Evolutionary conservation across 2,888 invertebrate species (phyloP).

Genomic region (Ditylenchus weischeri): DNA sequence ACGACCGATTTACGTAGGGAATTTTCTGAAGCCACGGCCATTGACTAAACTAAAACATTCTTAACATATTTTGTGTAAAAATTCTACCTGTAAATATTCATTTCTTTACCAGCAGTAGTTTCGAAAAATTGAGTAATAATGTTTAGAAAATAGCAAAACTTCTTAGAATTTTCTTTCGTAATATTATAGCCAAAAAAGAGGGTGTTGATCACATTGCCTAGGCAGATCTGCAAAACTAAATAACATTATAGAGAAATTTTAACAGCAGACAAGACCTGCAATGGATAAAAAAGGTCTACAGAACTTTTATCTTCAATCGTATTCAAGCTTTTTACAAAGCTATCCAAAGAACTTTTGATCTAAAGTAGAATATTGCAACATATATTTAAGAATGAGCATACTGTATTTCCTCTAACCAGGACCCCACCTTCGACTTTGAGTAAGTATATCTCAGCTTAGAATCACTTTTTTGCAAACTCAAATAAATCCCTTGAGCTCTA

Average conservation of each 20-base stretch:
- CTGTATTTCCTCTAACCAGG: too few relatives aligned
- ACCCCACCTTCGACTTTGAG: too few relatives aligned
- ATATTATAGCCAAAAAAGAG: conserved; percentile 39
- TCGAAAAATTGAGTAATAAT: conserved; percentile 19
- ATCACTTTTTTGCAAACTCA: too few relatives aligned
- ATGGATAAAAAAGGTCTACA: not conserved
- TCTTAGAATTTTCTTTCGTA: conserved; percentile 28
- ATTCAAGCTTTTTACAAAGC: not conserved
- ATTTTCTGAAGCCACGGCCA: conserved; percentile 3
- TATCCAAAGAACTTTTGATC: conserved; percentile 1
- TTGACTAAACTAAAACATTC: not conserved
- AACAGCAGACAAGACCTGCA: not conserved
- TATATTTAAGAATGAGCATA: too few relatives aligned
- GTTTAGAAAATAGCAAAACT: conserved; percentile 31
- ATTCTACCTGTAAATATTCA: not conserved
- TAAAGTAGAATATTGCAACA: not conserved
- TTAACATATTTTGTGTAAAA: too few relatives aligned
- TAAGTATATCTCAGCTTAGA: too few relatives aligned
- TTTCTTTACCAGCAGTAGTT: not conserved
- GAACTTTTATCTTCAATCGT: not conserved
- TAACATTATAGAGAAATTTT: not conserved
- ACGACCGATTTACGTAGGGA: not conserved
- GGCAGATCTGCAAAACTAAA: conserved; percentile 31
- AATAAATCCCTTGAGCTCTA: too few relatives aligned
- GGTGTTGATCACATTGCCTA: conserved; percentile 45